Percentiles rank a stretch among this genome's conserved stretches.
Conservation (phyloP, 2,888 invertebrate species). For the Vannuccia rotundouncinata region DNA sequence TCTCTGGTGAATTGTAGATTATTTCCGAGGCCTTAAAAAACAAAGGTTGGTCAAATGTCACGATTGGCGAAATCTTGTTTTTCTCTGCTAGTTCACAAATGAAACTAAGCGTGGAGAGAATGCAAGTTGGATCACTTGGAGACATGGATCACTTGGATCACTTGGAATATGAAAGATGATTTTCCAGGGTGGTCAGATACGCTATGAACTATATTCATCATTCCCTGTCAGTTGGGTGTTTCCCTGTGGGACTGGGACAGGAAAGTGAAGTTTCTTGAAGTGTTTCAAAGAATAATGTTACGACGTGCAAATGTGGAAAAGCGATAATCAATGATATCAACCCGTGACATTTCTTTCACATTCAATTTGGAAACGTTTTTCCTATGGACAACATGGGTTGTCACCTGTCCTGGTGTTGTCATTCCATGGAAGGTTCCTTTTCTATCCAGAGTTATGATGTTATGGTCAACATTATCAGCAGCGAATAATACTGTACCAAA, state of each 20-base stretch:
- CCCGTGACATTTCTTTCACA: neutral
- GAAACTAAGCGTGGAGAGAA: slow-evolving; percentile 31
- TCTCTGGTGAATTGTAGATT: slow-evolving; percentile 31
- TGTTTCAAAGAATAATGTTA: neutral
- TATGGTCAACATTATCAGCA: slow-evolving; percentile 20
- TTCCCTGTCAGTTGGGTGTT: slow-evolving; percentile 34
- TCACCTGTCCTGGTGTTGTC: slow-evolving; percentile 21
- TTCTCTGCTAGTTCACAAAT: slow-evolving; percentile 30
- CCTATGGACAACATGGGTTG: neutral
- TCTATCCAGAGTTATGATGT: neutral
- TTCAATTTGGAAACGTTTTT: neutral
- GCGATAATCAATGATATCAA: slow-evolving; percentile 19
- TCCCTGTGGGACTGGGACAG: neutral
- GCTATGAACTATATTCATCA: slow-evolving; percentile 39
- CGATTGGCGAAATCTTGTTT: slow-evolving; percentile 30
- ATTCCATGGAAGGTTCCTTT: slow-evolving; percentile 16
- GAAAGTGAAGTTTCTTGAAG: neutral
- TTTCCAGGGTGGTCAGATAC: slow-evolving; percentile 38
- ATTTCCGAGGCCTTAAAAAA: slow-evolving; percentile 32
- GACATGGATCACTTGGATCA: slow-evolving; percentile 20
- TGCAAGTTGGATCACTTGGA: slow-evolving; percentile 27
- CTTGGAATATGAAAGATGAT: slow-evolving; percentile 18
- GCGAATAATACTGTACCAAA: too few relatives aligned
- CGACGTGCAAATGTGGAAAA: slow-evolving; percentile 23
- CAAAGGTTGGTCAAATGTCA: slow-evolving; percentile 35